Evolutionary conservation across 2,113 vertebrate genomes (phyloP).

Genomic region (Macrotus californicus): DNA sequence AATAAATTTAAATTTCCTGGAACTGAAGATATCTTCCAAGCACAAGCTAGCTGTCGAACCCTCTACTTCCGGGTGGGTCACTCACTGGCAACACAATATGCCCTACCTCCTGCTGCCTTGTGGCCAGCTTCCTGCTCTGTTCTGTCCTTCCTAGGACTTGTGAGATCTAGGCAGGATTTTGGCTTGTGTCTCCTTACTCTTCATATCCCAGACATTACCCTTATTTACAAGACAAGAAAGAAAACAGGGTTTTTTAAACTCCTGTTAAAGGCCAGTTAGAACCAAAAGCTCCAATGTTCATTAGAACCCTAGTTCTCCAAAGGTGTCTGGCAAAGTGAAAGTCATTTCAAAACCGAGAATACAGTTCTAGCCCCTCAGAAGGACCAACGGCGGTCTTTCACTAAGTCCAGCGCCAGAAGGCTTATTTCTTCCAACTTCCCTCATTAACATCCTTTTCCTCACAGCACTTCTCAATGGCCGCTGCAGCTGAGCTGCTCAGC

Average conservation of each 20-base stretch:
- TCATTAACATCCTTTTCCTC: slow-evolving; percentile 69
- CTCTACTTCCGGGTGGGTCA: accelerated
- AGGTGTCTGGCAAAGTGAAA: background rate
- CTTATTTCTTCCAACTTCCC: slow-evolving; percentile 48
- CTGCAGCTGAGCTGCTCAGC: slow-evolving; percentile 73
- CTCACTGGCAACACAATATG: background rate
- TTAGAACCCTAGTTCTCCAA: background rate
- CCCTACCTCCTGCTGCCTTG: background rate
- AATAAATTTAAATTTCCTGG: slow-evolving; percentile 1
- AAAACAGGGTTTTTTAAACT: slow-evolving; percentile 29
- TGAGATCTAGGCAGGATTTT: background rate
- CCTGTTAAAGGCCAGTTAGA: background rate
- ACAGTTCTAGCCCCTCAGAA: background rate
- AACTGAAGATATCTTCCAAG: background rate
- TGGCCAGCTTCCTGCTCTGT: background rate
- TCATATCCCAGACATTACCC: background rate
- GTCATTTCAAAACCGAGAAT: slow-evolving; percentile 38
- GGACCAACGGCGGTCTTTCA: background rate
- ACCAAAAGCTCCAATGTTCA: accelerated
- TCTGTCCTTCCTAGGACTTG: background rate
- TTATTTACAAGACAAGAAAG: slow-evolving; percentile 11
- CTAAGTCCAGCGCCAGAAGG: background rate
- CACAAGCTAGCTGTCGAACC: background rate
- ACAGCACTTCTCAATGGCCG: slow-evolving; percentile 32
- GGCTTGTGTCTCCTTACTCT: background rate